Evolutionary conservation across 2,888 invertebrate species (phyloP).

Genomic region (Dynastes tityus): DNA sequence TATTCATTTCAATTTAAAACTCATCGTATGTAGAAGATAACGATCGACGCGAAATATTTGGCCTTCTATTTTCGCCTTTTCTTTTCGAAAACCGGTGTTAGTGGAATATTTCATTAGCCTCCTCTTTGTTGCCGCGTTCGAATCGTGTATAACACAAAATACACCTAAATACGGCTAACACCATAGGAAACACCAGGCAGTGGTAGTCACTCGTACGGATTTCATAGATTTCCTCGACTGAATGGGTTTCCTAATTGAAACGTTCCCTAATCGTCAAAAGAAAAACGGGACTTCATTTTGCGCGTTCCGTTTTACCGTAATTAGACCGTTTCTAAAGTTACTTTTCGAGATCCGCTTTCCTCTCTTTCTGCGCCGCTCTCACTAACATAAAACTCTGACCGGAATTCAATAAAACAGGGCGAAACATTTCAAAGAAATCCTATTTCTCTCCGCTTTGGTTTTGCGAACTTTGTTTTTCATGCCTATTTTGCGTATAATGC

Average conservation of each 20-base stretch:
- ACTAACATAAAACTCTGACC: conserved; percentile 54
- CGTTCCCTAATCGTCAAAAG: conserved; percentile 47
- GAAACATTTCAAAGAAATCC: conserved; percentile 60
- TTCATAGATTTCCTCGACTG: conserved; percentile 44
- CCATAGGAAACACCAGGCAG: conserved; percentile 23
- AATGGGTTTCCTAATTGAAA: conserved; percentile 46
- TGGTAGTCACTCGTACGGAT: conserved; percentile 33
- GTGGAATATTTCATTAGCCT: conserved; percentile 41
- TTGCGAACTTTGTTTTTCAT: conserved; percentile 52
- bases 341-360: conserved; percentile 50
- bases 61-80: conserved; percentile 1
- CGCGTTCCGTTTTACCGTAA: conserved; percentile 54
- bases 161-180: conserved; percentile 28
- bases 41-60: background rate
- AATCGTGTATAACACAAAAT: conserved; percentile 22
- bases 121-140: conserved; percentile 29
- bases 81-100: conserved; percentile 26
- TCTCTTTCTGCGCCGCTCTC: conserved; percentile 32
- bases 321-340: conserved; percentile 56
- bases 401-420: conserved; percentile 62
- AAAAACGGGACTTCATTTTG: conserved; percentile 45
- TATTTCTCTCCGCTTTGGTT: conserved; percentile 54
- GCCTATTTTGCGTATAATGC: conserved; percentile 23
- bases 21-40: background rate
- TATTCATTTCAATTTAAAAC: background rate